These are phyloP conservation scores for Anorthoa munda DNA, from an alignment of 2,888 invertebrate species.

Conservation along the genomic window DNA sequence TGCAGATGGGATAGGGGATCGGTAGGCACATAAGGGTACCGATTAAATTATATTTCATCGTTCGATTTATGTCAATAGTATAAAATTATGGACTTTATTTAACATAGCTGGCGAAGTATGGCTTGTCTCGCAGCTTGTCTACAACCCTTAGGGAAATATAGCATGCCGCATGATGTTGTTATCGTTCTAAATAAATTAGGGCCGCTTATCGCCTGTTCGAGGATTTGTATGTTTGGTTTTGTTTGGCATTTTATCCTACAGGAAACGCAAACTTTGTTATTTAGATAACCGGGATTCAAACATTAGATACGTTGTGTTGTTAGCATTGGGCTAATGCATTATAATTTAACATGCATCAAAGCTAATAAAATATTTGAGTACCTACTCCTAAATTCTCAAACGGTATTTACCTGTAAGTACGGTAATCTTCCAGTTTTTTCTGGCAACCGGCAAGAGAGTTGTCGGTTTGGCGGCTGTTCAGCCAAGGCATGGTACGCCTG, in stretches of 20 bases:
- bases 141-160: not conserved
- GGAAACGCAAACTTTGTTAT: conserved; percentile 3
- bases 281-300: conserved; percentile 7
- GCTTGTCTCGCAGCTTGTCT: not conserved
- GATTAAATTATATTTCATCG: no score
- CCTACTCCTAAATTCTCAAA: not conserved
- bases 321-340: not conserved
- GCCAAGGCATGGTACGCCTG: conserved; percentile 99
- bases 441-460: conserved; percentile 99
- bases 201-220: conserved; percentile 6
- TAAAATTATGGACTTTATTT: not conserved
- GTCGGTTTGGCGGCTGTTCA: conserved; percentile 98
- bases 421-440: conserved; percentile 99
- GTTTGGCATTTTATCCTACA: conserved; percentile 3
- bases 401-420: conserved; percentile 95
- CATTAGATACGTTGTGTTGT: not conserved
- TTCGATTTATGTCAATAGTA: not conserved
- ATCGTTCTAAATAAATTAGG: not conserved
- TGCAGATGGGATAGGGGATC: not conserved
- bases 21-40: not conserved
- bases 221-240: not conserved
- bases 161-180: not conserved
- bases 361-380: not conserved
- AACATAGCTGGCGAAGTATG: not conserved
- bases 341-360: not conserved